A percentile compares a stretch with the other conserved stretches of the same genome.
phyloP scores from a whole-genome alignment of 2,888 invertebrate genomes.

The Anticlea derivata region DNA sequence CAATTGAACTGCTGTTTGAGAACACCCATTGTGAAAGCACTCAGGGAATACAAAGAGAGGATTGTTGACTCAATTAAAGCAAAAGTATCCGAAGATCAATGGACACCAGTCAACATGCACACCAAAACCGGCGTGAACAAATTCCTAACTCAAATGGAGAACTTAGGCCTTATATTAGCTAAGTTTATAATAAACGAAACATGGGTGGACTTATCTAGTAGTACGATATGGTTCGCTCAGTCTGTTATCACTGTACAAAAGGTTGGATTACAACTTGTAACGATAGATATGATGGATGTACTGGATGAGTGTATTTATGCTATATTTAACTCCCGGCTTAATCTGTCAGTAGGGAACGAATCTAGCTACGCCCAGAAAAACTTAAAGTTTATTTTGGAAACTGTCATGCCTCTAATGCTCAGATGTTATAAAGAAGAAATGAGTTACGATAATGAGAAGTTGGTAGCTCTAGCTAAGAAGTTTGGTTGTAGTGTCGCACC shows the following conservation, averaged over 20 bases:
- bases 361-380: slow-evolving; percentile 84
- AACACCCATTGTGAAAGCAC: slow-evolving; percentile 88
- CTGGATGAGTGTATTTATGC: slow-evolving; percentile 89
- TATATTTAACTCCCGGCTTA: slow-evolving; percentile 89
- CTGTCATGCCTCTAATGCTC: slow-evolving; percentile 85
- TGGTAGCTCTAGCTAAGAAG: slow-evolving; percentile 79
- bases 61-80: slow-evolving; percentile 92
- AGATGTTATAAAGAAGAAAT: slow-evolving; percentile 85
- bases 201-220: slow-evolving; percentile 90
- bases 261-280: slow-evolving; percentile 89
- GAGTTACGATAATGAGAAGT: slow-evolving; percentile 83
- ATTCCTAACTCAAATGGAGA: slow-evolving; percentile 88
- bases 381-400: slow-evolving; percentile 87
- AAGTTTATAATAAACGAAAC: slow-evolving; percentile 85
- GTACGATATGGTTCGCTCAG: slow-evolving; percentile 91
- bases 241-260: slow-evolving; percentile 89
- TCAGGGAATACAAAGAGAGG: slow-evolving; percentile 92
- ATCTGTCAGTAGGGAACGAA: slow-evolving; percentile 75
- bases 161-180: slow-evolving; percentile 87
- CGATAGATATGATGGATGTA: slow-evolving; percentile 88
- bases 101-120: slow-evolving; percentile 92
- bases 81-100: slow-evolving; percentile 91
- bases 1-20: slow-evolving; percentile 94
- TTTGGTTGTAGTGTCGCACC: slow-evolving; percentile 81
- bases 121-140: slow-evolving; percentile 88